Conservation (phyloP, 2,888 invertebrate genomes). For the Apoderus coryli region DNA sequence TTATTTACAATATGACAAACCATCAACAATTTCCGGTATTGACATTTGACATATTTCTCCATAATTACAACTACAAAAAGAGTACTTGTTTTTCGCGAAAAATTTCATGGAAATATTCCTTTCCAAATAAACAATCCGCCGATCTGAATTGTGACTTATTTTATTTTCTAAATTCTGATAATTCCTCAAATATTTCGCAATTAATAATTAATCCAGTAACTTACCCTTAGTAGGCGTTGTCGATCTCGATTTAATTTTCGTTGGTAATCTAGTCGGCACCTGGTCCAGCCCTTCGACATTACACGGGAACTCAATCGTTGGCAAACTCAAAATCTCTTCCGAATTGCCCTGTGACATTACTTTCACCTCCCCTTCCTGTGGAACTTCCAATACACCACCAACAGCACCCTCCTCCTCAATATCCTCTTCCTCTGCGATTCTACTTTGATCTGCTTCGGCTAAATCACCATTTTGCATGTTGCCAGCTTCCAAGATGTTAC, state of each 20-base stretch:
- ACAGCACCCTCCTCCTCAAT: conserved; percentile 29
- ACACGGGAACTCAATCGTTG: conserved; percentile 22
- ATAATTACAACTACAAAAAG: no score
- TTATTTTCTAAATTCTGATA: no score
- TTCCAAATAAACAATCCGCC: no score
- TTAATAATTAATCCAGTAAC: conserved; percentile 8
- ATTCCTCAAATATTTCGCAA: no score
- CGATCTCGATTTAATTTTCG: conserved; percentile 24
- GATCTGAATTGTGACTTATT: no score
- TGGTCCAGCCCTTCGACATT: conserved; percentile 41
- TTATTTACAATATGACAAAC: no score
- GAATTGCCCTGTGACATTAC: conserved; percentile 18
- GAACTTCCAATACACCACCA: conserved; percentile 24
- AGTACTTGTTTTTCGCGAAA: no score
- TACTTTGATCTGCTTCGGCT: conserved; percentile 68
- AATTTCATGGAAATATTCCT: no score
- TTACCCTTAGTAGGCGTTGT: conserved; percentile 29
- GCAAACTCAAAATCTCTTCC: conserved; percentile 19
- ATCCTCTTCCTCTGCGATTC: conserved; percentile 31
- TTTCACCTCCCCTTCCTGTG: conserved; percentile 2
- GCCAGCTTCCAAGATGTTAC: conserved; percentile 26
- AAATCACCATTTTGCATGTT: conserved; percentile 54
- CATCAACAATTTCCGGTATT: no score
- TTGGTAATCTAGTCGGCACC: conserved; percentile 44
- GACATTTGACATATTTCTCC: no score